phyloP scores from a whole-genome alignment of 1,140 invertebrate species.

The Lanistes nyassanus region DNA sequence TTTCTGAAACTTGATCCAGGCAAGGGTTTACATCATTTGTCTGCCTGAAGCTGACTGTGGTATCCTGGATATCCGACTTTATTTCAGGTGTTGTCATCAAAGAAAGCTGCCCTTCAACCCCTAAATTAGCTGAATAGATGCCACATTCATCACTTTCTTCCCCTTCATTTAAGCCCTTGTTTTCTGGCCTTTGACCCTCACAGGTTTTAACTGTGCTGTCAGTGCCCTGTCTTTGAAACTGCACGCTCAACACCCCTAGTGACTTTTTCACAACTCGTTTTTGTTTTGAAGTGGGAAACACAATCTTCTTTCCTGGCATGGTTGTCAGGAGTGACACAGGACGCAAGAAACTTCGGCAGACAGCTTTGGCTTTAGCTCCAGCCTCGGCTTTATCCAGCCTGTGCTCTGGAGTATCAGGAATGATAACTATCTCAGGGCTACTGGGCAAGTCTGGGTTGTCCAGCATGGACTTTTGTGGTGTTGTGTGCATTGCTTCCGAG shows the following conservation, averaged over 20 bases:
- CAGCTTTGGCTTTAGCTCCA: conserved; percentile 14
- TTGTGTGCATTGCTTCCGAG: neutral
- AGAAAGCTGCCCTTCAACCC: neutral
- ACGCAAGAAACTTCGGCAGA: conserved; percentile 39
- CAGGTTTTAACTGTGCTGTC: too few species aligned
- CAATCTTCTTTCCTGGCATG: conserved; percentile 28
- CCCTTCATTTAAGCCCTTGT: too few species aligned
- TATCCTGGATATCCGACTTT: neutral
- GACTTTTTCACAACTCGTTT: conserved; percentile 30
- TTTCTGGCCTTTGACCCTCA: too few species aligned
- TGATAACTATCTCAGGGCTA: conserved; percentile 28
- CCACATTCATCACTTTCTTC: neutral
- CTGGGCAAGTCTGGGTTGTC: neutral
- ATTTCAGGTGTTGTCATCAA: conserved; percentile 1
- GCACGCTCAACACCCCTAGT: conserved; percentile 25
- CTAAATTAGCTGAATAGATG: neutral
- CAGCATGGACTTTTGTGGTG: conserved; percentile 11
- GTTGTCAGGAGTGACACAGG: conserved; percentile 15
- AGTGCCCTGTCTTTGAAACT: conserved; percentile 14
- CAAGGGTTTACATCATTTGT: neutral
- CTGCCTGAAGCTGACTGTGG: neutral
- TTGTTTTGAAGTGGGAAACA: conserved; percentile 14
- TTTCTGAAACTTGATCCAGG: neutral
- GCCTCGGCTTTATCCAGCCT: conserved; percentile 13
- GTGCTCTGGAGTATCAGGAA: conserved; percentile 42